Evolutionary conservation across 1,140 invertebrate genomes (phyloP), one percentile per base, ranked within the genome.

Genomic region (Dinoponera quadriceps): DNA sequence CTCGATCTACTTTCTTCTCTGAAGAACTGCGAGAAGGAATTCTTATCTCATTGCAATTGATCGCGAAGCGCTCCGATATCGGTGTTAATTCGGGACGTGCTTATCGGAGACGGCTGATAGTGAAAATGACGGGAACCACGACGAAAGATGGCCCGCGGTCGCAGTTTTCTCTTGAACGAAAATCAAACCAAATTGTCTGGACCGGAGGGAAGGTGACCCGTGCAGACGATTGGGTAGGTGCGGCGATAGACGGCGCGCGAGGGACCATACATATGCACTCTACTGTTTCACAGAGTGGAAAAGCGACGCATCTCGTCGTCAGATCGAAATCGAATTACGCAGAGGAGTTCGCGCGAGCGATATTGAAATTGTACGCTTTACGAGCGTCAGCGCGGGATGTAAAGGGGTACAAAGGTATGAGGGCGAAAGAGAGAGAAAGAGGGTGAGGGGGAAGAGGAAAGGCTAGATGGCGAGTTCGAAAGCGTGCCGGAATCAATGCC

Each of bases 341-440:
- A 57, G 29, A 33, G 25, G 51, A 68, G 33, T 68, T 13, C 33
- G 29, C 22, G 18, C 22, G 71, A 48, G 72, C 57, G 27, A 78
- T 72, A 84, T 84, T 65, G 57, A 73, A 81, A 84, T 82, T 38
- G 63, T 27, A 29, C 75, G 63, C 49, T 69, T 69, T 78, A 68
- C 63, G 48, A 69, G 18, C 38, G 3, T 20, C 49, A 27, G 20
- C 16, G n/a, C 22, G 2, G 33, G 18, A 22, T 59, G 44, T 27
- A 66, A 60, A 66, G 27, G 29, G 33, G 48, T 16, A 44, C 33
- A 48, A 54, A 20, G 22, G 27, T 27, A 5, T 2, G 20, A 7
- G 9, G 1, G n/a, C 1, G 20, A 62, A 38, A 13, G 27, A 44
- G 33, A 25, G 18, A 60, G 48, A 38, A 1, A 29, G 69, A 65